A percentile compares a stretch with the other conserved stretches of the same genome.
Evolutionary conservation across 2,888 invertebrate species (phyloP).

Genomic region (Drosophila falleni): DNA sequence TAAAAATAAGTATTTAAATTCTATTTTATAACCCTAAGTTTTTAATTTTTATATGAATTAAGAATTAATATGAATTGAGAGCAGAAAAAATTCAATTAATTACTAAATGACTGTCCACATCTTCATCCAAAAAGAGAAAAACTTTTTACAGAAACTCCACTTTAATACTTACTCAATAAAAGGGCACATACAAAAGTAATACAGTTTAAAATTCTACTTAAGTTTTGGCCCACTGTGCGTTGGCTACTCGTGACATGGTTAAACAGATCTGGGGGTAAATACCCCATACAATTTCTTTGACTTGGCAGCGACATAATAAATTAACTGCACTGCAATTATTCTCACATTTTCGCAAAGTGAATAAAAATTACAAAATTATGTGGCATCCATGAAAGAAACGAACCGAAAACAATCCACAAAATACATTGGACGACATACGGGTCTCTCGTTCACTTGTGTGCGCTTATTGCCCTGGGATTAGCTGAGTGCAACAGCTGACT

Average conservation of each 20-base stretch:
- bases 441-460: conserved; percentile 3
- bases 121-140: too few relatives aligned
- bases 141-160: not conserved
- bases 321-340: conserved; percentile 80
- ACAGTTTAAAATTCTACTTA: not conserved
- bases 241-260: conserved; percentile 23
- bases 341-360: conserved; percentile 80
- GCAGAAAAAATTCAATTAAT: too few relatives aligned
- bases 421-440: not conserved
- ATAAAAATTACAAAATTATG: conserved; percentile 75
- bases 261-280: conserved; percentile 41
- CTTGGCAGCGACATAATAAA: conserved; percentile 80
- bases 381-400: conserved; percentile 44
- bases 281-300: conserved; percentile 61
- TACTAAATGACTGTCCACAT: too few relatives aligned
- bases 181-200: not conserved
- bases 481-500: conserved; percentile 21
- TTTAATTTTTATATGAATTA: too few relatives aligned
- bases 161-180: not conserved
- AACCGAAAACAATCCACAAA: conserved; percentile 19
- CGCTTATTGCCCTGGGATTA: conserved; percentile 17
- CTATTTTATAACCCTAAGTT: too few relatives aligned
- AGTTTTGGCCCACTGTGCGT: conserved; percentile 29
- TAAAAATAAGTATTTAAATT: too few relatives aligned
- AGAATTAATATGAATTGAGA: too few relatives aligned